Evolutionary conservation across 2,888 invertebrate genomes (phyloP).

Genomic region (Phania funesta): DNA sequence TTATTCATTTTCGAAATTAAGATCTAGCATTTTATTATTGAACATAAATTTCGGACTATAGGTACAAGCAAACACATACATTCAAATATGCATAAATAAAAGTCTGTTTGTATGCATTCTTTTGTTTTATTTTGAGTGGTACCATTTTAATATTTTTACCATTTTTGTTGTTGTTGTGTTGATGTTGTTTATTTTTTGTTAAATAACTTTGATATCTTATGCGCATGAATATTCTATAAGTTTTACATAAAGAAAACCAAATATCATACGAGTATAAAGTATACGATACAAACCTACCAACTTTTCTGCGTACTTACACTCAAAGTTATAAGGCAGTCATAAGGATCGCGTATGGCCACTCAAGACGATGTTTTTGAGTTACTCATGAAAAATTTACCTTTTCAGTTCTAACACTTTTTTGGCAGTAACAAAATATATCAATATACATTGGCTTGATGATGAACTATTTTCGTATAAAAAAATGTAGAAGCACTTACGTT

Average conservation of each 20-base stretch:
- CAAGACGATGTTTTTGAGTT: no score
- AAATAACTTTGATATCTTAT: slow-evolving; percentile 51
- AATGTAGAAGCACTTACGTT: no score
- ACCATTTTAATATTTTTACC: slow-evolving; percentile 30
- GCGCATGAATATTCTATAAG: slow-evolving; percentile 62
- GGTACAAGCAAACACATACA: not conserved
- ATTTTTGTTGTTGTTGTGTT: not conserved
- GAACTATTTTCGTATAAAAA: no score
- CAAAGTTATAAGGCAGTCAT: not conserved
- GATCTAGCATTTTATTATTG: not conserved
- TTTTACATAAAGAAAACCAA: slow-evolving; percentile 30
- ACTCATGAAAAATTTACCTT: no score
- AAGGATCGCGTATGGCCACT: no score
- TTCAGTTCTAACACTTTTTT: no score
- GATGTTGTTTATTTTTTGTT: not conserved
- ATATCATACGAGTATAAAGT: no score
- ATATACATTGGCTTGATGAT: no score
- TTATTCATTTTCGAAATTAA: not conserved
- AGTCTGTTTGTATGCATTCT: not conserved
- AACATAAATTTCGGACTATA: not conserved
- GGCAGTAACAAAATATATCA: no score
- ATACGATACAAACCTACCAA: not conserved
- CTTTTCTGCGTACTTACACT: slow-evolving; percentile 4
- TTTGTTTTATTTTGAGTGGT: slow-evolving; percentile 25
- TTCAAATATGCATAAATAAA: not conserved